Conservation (phyloP, 2,797 vertebrate species). For the Hypotaenidia philippensis region DNA sequence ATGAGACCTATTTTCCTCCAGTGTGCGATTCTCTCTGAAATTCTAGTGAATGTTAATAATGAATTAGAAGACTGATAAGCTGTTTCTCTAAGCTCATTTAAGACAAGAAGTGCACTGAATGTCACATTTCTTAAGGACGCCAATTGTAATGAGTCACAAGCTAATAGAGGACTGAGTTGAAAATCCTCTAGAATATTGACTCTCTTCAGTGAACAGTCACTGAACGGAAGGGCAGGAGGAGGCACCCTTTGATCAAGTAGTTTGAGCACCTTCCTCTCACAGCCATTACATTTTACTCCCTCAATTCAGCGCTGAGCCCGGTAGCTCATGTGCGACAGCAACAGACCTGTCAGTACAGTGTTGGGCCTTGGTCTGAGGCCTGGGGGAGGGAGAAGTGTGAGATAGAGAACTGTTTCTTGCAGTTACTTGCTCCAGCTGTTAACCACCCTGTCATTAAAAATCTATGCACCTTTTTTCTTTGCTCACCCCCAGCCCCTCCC, state of each 20-base stretch:
- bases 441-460: neutral
- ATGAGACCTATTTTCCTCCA: neutral
- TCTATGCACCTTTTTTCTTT: neutral
- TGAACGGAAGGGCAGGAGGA: neutral
- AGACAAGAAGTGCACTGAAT: neutral
- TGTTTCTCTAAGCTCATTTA: neutral
- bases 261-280: neutral
- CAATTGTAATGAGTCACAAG: neutral
- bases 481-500: accelerated
- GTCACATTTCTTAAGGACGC: neutral
- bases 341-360: neutral
- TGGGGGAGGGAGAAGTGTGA: neutral
- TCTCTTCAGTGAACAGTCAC: neutral
- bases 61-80: neutral
- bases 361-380: neutral
- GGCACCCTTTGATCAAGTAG: neutral
- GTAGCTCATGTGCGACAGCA: neutral
- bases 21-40: neutral
- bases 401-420: neutral
- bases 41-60: neutral
- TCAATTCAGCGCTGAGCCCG: neutral
- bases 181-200: neutral
- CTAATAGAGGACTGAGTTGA: neutral
- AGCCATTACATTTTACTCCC: neutral
- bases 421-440: neutral